Percentiles rank a stretch among this genome's conserved stretches.
Evolutionary conservation across 2,888 invertebrate genomes (phyloP).

Genomic region (Tribolium freemani): DNA sequence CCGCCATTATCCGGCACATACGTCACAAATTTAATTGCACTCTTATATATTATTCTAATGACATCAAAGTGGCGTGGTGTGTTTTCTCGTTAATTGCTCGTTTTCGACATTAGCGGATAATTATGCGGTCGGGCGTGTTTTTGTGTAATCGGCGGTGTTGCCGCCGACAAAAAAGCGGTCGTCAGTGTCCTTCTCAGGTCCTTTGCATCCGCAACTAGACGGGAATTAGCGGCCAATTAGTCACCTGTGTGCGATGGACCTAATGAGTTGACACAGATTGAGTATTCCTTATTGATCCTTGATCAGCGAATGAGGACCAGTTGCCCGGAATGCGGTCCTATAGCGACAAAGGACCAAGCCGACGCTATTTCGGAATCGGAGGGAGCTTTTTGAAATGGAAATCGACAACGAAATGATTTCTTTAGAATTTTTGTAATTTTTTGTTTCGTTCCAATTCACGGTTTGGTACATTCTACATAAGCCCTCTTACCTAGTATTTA

Average conservation of each 20-base stretch:
- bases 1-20: conserved; percentile 8
- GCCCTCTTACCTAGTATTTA: too few relatives aligned
- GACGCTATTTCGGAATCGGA: conserved; percentile 18
- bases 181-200: conserved; percentile 18
- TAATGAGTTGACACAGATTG: conserved; percentile 64
- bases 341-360: conserved; percentile 51
- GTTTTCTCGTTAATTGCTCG: conserved; percentile 46
- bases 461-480: too few relatives aligned
- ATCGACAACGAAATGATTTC: neutral
- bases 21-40: conserved; percentile 25
- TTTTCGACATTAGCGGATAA: conserved; percentile 48
- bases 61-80: conserved; percentile 26
- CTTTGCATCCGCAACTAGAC: conserved; percentile 42
- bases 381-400: conserved; percentile 1
- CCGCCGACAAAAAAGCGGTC: conserved; percentile 26
- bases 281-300: conserved; percentile 62
- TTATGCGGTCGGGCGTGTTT: conserved; percentile 36
- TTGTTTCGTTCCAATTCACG: too few relatives aligned
- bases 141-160: conserved; percentile 35
- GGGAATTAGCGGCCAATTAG: conserved; percentile 60
- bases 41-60: conserved; percentile 20
- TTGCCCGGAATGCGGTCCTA: conserved; percentile 48
- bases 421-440: too few relatives aligned
- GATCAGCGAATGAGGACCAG: conserved; percentile 51
- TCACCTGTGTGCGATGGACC: conserved; percentile 58